Conservation (phyloP, 2,888 invertebrate genomes). For the Epistrophe eligans region DNA sequence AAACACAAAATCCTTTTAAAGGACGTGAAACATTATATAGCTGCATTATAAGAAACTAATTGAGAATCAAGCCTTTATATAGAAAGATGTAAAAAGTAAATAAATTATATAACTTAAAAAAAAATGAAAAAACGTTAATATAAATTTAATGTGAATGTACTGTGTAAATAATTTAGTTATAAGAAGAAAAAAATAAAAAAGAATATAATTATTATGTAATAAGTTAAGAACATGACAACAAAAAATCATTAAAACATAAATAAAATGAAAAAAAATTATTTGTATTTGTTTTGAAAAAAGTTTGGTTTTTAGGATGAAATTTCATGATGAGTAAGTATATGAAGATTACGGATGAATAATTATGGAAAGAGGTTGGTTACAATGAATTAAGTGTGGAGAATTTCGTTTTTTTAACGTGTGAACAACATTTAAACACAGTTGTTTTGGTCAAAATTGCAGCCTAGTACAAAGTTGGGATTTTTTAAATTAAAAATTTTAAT, state of each 20-base stretch:
- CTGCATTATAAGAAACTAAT: constrained; percentile 40
- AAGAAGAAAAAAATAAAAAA: constrained; percentile 50
- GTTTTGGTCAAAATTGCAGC: too few species aligned
- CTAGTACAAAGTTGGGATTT: too few species aligned
- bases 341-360: too few species aligned
- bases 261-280: constrained; percentile 50
- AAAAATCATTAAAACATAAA: constrained; percentile 70
- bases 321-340: too few species aligned
- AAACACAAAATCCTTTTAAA: constrained; percentile 32
- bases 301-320: too few species aligned
- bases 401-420: too few species aligned
- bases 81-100: constrained; percentile 72
- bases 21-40: constrained; percentile 33
- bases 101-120: constrained; percentile 62
- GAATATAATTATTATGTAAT: constrained; percentile 64
- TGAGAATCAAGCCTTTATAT: constrained; percentile 74
- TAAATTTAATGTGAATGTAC: constrained; percentile 71
- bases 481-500: too few species aligned
- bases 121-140: constrained; percentile 26
- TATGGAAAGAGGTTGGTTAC: too few species aligned
- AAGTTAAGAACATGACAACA: constrained; percentile 69
- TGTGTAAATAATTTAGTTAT: constrained; percentile 70
- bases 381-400: too few species aligned
- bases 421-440: too few species aligned
- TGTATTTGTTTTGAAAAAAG: too few species aligned